Evolutionary conservation across 2,888 invertebrate genomes (phyloP).

Genomic region (Morinoia aosen): DNA sequence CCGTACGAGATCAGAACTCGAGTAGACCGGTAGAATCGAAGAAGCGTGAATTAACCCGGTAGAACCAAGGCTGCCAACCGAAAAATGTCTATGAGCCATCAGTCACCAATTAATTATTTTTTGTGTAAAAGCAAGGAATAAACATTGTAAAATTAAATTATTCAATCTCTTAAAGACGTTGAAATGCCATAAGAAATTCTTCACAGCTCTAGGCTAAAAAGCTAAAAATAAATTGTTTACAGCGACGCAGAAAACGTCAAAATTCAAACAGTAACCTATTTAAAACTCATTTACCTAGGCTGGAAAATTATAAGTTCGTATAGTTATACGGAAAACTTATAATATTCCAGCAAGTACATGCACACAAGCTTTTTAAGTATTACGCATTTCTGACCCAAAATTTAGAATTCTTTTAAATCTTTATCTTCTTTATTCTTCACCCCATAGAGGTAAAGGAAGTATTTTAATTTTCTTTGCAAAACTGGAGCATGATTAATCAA

Average conservation of each 20-base stretch:
- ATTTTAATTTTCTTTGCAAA: too few species aligned
- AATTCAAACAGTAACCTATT: not conserved
- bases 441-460: too few species aligned
- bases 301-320: not conserved
- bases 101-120: not conserved
- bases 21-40: constrained; percentile 23
- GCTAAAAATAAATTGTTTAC: not conserved
- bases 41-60: constrained; percentile 40
- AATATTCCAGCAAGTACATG: too few species aligned
- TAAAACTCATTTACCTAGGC: not conserved
- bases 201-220: not conserved
- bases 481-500: too few species aligned
- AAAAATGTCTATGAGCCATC: not conserved
- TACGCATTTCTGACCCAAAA: too few species aligned
- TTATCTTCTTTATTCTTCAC: too few species aligned
- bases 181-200: not conserved
- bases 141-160: not conserved
- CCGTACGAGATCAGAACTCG: not conserved
- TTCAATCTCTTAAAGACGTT: not conserved
- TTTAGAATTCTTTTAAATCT: too few species aligned
- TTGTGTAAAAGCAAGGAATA: not conserved
- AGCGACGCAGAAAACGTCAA: not conserved
- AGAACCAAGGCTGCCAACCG: not conserved
- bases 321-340: too few species aligned
- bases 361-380: too few species aligned